Evolutionary conservation across 2,113 vertebrate genomes (phyloP).

Genomic region (Aspiorhynchus laticeps): DNA sequence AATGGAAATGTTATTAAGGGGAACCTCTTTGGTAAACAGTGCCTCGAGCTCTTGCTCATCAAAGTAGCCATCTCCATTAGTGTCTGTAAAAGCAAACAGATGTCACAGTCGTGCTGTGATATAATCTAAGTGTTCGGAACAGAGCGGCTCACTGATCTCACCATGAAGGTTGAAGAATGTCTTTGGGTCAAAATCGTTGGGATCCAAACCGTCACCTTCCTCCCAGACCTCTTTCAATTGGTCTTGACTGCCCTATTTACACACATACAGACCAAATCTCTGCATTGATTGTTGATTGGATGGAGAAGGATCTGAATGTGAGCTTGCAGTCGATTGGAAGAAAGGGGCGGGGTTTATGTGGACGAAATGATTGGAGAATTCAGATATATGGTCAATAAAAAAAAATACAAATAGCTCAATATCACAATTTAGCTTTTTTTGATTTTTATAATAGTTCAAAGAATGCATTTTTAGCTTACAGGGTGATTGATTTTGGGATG

Average conservation of each 20-base stretch:
- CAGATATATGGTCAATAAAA: too few relatives aligned
- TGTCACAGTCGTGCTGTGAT: background rate
- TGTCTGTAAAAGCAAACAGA: conserved; percentile 76
- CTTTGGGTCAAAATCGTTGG: conserved; percentile 89
- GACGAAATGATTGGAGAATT: background rate
- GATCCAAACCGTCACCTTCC: conserved; percentile 90
- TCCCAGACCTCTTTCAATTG: conserved; percentile 96
- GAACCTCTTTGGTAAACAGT: conserved; percentile 93
- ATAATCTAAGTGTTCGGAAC: background rate
- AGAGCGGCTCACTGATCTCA: conserved; percentile 66
- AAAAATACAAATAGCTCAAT: too few relatives aligned
- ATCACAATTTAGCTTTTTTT: background rate
- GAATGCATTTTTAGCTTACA: conserved; percentile 6
- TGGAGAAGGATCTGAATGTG: background rate
- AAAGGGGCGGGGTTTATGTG: background rate
- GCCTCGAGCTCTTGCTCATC: conserved; percentile 95
- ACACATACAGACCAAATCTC: conserved; percentile 38
- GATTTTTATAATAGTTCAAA: background rate
- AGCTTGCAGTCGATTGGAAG: background rate
- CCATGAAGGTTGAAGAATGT: conserved; percentile 96
- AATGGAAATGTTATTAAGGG: background rate
- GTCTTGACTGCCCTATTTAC: conserved; percentile 89
- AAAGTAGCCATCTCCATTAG: conserved; percentile 87
- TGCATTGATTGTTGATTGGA: background rate
- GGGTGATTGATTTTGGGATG: conserved; percentile 90